phyloP scores from a whole-genome alignment of 30 jellyfish, hydroid and myxozoan genomes.

The Pseudorhiza aurosa region DNA sequence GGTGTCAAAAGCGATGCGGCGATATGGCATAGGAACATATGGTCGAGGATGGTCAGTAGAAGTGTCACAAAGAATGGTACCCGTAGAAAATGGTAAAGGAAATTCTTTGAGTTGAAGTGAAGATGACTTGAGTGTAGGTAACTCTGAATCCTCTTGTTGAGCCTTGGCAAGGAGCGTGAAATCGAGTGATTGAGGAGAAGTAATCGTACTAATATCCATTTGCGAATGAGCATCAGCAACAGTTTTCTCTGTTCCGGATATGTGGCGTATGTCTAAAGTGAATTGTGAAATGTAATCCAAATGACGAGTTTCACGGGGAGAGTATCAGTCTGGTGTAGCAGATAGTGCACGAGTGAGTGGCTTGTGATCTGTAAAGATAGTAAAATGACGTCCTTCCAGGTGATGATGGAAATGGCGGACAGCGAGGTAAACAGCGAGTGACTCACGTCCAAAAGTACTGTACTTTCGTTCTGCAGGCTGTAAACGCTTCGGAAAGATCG shows the following conservation, averaged over 20 bases:
- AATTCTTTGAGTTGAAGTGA: conserved; percentile 9
- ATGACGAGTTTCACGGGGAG: conserved; percentile 48
- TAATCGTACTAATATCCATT: conserved; percentile 7
- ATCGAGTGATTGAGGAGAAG: too few species aligned
- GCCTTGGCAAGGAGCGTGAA: too few species aligned
- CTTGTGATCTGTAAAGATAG: conserved; percentile 35
- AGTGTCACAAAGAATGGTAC: conserved; percentile 1
- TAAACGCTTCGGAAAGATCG: conserved; percentile 37
- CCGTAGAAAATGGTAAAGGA: conserved; percentile 5
- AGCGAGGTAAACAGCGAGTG: conserved; percentile 40
- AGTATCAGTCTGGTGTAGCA: conserved; percentile 1
- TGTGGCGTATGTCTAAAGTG: conserved; percentile 29
- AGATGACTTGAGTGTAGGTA: conserved; percentile 2
- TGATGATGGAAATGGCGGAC: conserved; percentile 23
- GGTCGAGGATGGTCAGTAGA: conserved; percentile 1
- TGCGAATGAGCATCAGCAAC: conserved; percentile 69
- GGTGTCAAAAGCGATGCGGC: background rate
- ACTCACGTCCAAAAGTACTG: conserved; percentile 48
- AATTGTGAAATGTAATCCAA: conserved; percentile 49
- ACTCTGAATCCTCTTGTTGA: conserved; percentile 4
- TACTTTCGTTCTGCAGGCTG: conserved; percentile 32
- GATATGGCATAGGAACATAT: conserved; percentile 7
- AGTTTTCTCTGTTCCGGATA: conserved; percentile 18
- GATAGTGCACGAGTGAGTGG: conserved; percentile 27
- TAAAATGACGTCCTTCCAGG: conserved; percentile 46